Percentiles rank a stretch among this genome's conserved stretches.
Evolutionary conservation across 2,888 invertebrate genomes (phyloP).

Genomic region (Athalia circularis): DNA sequence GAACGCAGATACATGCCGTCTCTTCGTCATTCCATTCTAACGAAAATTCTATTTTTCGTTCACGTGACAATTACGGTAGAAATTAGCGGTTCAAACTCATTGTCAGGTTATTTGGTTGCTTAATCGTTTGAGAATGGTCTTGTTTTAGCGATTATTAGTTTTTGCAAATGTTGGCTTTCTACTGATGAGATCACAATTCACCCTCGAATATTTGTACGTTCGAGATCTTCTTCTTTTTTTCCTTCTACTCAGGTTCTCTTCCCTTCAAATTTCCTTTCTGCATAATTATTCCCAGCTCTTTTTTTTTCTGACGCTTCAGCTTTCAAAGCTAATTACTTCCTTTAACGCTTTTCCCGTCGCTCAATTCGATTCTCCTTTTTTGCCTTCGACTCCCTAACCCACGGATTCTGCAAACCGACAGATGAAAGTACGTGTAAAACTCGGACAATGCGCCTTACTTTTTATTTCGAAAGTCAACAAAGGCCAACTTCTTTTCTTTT

Average conservation of each 20-base stretch:
- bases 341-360: not conserved
- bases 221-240: too few relatives aligned
- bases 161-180: not conserved
- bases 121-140: not conserved
- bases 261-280: not conserved
- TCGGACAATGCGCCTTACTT: not conserved
- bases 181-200: not conserved
- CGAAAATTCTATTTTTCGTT: not conserved
- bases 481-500: not conserved
- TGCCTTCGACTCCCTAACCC: not conserved
- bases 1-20: too few relatives aligned
- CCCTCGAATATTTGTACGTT: not conserved
- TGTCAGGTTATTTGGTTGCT: not conserved
- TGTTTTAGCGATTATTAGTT: not conserved
- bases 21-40: too few relatives aligned
- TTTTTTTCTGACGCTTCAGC: not conserved
- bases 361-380: not conserved
- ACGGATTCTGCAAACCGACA: not conserved
- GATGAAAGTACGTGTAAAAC: not conserved
- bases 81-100: too few relatives aligned
- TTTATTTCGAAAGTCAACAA: not conserved
- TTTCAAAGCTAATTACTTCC: conserved; percentile 18
- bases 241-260: not conserved
- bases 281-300: not conserved
- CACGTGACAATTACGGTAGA: too few relatives aligned